Evolutionary conservation across 1,140 invertebrate genomes (phyloP), one percentile per base, ranked within the genome.

Genomic region (Aethina tumida): DNA sequence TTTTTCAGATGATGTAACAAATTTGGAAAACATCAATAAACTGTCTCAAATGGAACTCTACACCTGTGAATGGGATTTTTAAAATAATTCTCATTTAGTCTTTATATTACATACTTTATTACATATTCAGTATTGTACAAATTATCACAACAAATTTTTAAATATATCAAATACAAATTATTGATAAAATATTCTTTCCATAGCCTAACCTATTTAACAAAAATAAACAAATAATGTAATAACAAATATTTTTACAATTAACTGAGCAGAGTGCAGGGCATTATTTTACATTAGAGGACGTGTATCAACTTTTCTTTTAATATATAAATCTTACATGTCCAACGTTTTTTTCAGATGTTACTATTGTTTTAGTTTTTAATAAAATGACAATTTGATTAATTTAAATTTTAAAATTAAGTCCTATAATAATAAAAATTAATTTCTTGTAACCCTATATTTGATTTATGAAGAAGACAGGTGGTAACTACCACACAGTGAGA

Each of bases 31-130:
- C 22, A 46, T 58, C 21, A 59, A 62, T 45, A 54, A 56, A 37
- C 45, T 67, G 10, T 51, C 52, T 14, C 55, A 60, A 41, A 44
- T 64, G 31, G 62, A 66, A 34, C 43, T 65, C 34, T 58, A 60
- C 41, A 52, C 49, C n/a, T 63, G 56, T 35, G 58, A 64, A 43
- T 68, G 66, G 66, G 63, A 68, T 51, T 68, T 68, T 49, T 63
- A 39, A 45, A 34, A 34, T 34, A 20, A 19, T 30, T 25, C 19
- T 15, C 7, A 8, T 24, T 24, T 24, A 35, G 8, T 24, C 27
- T 39, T 12, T 20, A 21, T 20, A 31, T 14, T 19, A n/a, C 19
- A 30, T 32, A 31, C 28, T 37, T 37, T 37, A 29, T 39, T 39
- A 39, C 37, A 39, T 31, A 31, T 29, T 29, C 32, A 29, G 30